Percentiles rank a stretch among this genome's conserved stretches.
phyloP scores from a whole-genome alignment of 2,888 invertebrate genomes.

The Antitype chi region DNA sequence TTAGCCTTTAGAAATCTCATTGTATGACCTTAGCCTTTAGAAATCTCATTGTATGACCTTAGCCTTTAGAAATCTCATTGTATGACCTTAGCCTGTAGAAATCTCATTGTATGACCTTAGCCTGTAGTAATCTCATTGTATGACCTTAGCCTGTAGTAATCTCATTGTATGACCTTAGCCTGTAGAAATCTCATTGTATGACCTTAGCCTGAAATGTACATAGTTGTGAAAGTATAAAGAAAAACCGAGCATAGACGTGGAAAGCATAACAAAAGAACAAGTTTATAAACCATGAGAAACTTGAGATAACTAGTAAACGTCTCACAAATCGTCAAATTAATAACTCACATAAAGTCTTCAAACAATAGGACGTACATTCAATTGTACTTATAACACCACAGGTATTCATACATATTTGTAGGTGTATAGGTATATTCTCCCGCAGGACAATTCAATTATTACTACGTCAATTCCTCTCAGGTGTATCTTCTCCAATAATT shows the following conservation, averaged over 20 bases:
- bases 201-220: background rate
- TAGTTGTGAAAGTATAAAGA: background rate
- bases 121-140: background rate
- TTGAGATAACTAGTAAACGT: background rate
- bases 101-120: background rate
- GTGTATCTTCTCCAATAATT: background rate
- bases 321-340: background rate
- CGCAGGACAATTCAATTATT: constrained; percentile 50
- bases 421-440: background rate
- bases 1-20: too few relatives aligned
- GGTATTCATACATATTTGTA: too few relatives aligned
- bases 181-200: too few relatives aligned
- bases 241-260: background rate
- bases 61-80: background rate
- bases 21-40: too few relatives aligned
- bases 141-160: too few relatives aligned
- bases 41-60: background rate
- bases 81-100: too few relatives aligned
- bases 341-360: background rate
- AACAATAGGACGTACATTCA: constrained; percentile 20
- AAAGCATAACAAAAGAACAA: background rate
- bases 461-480: constrained; percentile 5
- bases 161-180: background rate
- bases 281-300: background rate
- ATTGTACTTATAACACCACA: background rate